Base-by-base conservation (phyloP, 2,888 invertebrate species). In the Barypeithes pellucidus region DNA sequence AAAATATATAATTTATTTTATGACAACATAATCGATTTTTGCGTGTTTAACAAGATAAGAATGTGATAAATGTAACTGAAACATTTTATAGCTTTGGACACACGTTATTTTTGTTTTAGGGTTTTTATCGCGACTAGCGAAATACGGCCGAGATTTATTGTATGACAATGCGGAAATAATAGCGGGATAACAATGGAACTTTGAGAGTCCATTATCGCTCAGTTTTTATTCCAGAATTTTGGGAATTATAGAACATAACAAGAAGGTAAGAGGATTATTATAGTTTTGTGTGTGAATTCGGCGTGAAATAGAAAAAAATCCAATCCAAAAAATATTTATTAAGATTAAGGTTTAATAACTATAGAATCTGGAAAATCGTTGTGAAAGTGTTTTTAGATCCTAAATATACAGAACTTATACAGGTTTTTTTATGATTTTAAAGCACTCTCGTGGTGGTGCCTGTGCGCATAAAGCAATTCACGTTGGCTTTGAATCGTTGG, bases 31-130 rank as follows among this genome's bases (percentile, higher is more conserved):
- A 57, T 57, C 54, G 54, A 57, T 57, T 57, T 57, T 36, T 11
- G 22, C 33, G 54, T 57, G 36, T 33, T 57, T 33, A 36, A 16
- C 18, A 29, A 57, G 54, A 57, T 57, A 57, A 57, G 54, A 57
- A 8, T 18, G 33, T 57, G 54, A 57, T 33, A 57, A 57, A 57
- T 57, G 54, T 33, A 16, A 33, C 33, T 16, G 33, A 57, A 57
- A 57, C 33, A 57, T 57, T 57, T 57, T 57, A 57, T 57, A 33
- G 54, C 54, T 5, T 18, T 18, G 54, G 54, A 57, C 54, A 33
- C 33, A 18, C 33, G 33, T 57, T 57, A 57, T 57, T 57, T 54
- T 57, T 57, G 54, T 57, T 57, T 33, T 33, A 57, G 33, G 18
- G 33, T 57, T 57, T 57, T 57, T 57, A 57, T 57, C 54, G 54